These are phyloP conservation scores for Corythaixoides concolor DNA, from an alignment of 2,113 vertebrate genomes.

Conservation along the genomic window DNA sequence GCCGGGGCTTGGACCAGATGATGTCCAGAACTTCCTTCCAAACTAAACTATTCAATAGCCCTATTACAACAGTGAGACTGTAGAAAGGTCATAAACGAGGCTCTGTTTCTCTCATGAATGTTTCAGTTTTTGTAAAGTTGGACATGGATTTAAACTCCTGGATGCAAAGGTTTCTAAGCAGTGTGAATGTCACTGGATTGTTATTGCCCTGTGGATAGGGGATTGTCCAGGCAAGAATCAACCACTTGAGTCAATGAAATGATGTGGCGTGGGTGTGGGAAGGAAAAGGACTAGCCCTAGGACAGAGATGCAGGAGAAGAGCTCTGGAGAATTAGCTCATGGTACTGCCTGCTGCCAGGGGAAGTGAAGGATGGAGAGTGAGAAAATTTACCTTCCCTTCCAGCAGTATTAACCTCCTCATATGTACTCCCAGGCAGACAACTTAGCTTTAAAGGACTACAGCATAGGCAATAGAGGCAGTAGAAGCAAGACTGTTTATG, in stretches of 20 bases:
- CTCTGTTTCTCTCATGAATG: background rate
- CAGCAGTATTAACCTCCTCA: background rate
- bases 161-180: background rate
- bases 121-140: background rate
- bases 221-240: background rate
- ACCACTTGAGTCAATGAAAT: background rate
- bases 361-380: constrained; percentile 8
- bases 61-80: background rate
- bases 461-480: background rate
- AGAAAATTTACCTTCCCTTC: background rate
- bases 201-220: background rate
- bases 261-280: background rate
- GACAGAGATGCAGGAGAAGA: background rate
- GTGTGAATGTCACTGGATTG: background rate
- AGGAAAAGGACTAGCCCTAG: background rate
- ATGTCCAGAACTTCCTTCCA: background rate
- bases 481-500: background rate
- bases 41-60: background rate
- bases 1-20: background rate
- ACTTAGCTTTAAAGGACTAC: background rate
- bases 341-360: constrained; percentile 6
- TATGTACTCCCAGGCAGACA: background rate
- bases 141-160: background rate
- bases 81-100: background rate
- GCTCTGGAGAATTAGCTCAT: constrained; percentile 27